A percentile compares a stretch with the other conserved stretches of the same genome.
Conservation (phyloP, 2,888 invertebrate genomes). For the Laspeyria flexula region DNA sequence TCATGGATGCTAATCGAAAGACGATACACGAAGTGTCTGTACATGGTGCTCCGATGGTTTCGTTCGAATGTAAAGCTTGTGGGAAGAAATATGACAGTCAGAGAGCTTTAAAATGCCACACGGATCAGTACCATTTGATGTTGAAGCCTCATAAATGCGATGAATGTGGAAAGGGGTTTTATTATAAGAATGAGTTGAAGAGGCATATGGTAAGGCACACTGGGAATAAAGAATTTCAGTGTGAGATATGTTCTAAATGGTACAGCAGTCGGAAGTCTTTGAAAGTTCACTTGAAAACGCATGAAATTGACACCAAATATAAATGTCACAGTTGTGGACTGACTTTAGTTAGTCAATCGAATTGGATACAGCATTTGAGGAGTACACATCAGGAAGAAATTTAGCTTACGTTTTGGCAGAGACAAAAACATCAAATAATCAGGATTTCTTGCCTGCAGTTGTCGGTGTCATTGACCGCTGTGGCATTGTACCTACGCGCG, state of each 20-base stretch:
- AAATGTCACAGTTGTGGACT: constrained; percentile 17
- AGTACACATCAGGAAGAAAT: constrained; percentile 11
- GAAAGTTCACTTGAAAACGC: constrained; percentile 13
- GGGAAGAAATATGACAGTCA: constrained; percentile 48
- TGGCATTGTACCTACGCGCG: too few relatives aligned
- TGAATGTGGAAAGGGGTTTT: constrained; percentile 29
- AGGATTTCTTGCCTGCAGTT: too few relatives aligned
- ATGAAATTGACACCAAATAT: neutral
- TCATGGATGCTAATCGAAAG: constrained; percentile 44
- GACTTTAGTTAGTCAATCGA: constrained; percentile 12
- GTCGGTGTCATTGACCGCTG: too few relatives aligned
- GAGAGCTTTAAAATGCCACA: constrained; percentile 47
- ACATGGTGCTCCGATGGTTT: constrained; percentile 46
- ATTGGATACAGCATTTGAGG: constrained; percentile 16
- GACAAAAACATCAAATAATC: too few relatives aligned
- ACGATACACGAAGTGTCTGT: constrained; percentile 49
- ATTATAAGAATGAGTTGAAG: constrained; percentile 19
- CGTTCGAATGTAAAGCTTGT: constrained; percentile 54
- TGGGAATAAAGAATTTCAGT: constrained; percentile 23
- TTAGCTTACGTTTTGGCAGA: too few relatives aligned
- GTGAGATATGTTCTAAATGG: constrained; percentile 20
- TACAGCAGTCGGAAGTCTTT: constrained; percentile 9
- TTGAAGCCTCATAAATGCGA: constrained; percentile 57
- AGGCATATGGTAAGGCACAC: constrained; percentile 26
- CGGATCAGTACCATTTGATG: constrained; percentile 53